phyloP scores from a whole-genome alignment of 53 echinoderm and acorn worm genomes.

The Temnopleurus reevesii region DNA sequence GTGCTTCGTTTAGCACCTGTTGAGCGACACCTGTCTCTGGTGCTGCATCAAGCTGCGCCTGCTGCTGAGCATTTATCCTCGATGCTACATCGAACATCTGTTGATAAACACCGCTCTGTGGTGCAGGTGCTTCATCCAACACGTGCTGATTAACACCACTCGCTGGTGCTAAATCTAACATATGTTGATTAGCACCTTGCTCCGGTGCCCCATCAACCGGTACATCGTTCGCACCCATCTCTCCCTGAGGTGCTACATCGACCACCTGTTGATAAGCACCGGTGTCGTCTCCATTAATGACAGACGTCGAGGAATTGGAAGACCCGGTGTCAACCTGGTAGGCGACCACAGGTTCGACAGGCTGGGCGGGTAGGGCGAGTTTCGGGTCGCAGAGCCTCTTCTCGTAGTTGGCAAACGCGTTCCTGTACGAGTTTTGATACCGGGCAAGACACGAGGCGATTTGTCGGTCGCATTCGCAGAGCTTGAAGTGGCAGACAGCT shows the following conservation, averaged over 20 bases:
- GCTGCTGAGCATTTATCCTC: too few species aligned
- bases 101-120: neutral
- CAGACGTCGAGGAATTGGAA: neutral
- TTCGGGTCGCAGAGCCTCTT: constrained; percentile 29
- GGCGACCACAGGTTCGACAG: neutral
- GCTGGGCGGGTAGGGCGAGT: neutral
- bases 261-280: constrained; percentile 10
- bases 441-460: neutral
- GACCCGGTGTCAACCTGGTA: neutral
- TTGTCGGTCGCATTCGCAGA: constrained; percentile 29
- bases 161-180: neutral
- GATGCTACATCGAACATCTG: too few species aligned
- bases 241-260: neutral
- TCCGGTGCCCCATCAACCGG: neutral
- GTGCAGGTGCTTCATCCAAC: neutral
- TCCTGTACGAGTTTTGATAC: neutral
- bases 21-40: too few species aligned
- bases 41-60: too few species aligned
- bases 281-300: neutral
- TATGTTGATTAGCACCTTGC: neutral
- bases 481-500: neutral
- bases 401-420: constrained; percentile 27
- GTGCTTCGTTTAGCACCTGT: too few species aligned
- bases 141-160: neutral
- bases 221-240: too few species aligned